phyloP scores from a whole-genome alignment of 2,113 vertebrate species.

The Mesoclemmys tuberculata region DNA sequence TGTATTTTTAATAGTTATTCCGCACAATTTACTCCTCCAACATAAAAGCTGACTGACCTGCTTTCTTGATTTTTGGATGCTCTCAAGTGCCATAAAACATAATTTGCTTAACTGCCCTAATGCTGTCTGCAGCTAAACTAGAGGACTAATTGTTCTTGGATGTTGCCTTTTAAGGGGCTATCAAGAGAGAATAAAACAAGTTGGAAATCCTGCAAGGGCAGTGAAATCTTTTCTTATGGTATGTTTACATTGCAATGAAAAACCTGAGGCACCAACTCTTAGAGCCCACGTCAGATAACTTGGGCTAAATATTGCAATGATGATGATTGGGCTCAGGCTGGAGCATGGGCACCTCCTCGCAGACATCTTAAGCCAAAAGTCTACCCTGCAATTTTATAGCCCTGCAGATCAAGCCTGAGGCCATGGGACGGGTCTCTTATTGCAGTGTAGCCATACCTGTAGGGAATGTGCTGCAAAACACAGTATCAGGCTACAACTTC shows the following conservation, averaged over 20 bases:
- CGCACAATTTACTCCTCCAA: background rate
- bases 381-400: too few relatives aligned
- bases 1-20: background rate
- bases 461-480: background rate
- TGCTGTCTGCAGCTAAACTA: background rate
- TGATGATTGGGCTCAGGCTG: too few relatives aligned
- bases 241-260: background rate
- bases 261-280: too few relatives aligned
- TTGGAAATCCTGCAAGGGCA: background rate
- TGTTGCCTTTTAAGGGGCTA: conserved; percentile 1
- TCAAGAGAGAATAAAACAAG: background rate
- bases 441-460: too few relatives aligned
- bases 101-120: background rate
- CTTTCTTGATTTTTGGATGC: conserved; percentile 14
- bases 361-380: too few relatives aligned
- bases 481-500: background rate
- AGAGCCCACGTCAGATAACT: too few relatives aligned
- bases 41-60: conserved; percentile 30
- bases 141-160: background rate
- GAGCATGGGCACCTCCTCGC: too few relatives aligned
- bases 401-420: too few relatives aligned
- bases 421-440: too few relatives aligned
- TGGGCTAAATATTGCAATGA: too few relatives aligned
- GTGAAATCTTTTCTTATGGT: background rate
- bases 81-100: background rate